Base-by-base conservation (phyloP, 2,888 invertebrate genomes). In the Vanessa cardui region DNA sequence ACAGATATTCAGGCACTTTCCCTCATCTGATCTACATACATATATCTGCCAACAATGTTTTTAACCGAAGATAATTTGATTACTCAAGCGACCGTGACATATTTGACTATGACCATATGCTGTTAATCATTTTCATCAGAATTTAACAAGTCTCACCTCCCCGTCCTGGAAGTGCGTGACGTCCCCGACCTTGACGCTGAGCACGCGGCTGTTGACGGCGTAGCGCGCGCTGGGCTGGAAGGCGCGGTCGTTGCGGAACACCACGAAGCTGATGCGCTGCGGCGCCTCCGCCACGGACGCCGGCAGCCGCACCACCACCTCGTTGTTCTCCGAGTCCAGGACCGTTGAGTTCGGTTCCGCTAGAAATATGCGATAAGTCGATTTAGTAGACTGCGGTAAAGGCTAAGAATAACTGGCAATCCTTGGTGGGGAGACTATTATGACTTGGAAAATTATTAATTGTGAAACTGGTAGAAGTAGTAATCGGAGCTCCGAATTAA, bases 181-280 rank as follows among this genome's bases (percentile, higher is more conserved):
- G 49, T 92, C 83, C 68, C 89, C 85, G 0, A 92, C 83, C 45
- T 89, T 92, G 72, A 92, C 81, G 74, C 91, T 94, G 5, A 94
- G 82, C 0, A 94, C 88, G 26, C 89, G 80, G 72, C 93, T 93
- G 76, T 89, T 90, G 59, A 93, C 89, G 39, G 70, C 58, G 47
- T 68, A 72, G 4, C 50, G 56, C 5, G 68, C 65, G 77, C 20
- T 66, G 49, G 47, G 71, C 62, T 76, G 82, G 78, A 93, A 93
- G 56, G 93, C 92, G 21, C 88, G 82, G 72, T 92, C 90, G 73
- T 88, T 92, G 3, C 91, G 80, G 79, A 92, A 93, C 59, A 90
- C 87, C 12, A 93, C 88, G 79, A 93, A 93, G 72, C 92, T 92
- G 76, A 93, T 82, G 21, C 93, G 84, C 0, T 85, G 80, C 1